These are phyloP conservation scores for Plebejus anna DNA, from an alignment of 2,888 invertebrate species.

Conservation along the genomic window DNA sequence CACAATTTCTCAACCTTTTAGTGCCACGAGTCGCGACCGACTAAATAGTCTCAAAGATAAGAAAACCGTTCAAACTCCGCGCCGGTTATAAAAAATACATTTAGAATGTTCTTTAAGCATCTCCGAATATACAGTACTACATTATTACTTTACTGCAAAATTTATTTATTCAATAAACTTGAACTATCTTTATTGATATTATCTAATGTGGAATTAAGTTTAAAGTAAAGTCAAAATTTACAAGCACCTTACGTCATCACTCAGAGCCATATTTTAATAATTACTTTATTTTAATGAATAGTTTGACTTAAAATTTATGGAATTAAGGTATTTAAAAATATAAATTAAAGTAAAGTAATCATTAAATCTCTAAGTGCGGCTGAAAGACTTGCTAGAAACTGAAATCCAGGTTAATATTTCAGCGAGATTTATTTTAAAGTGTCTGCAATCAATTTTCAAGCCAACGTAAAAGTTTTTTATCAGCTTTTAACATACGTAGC, in stretches of 20 bases:
- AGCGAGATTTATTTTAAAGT: background rate
- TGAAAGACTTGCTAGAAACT: background rate
- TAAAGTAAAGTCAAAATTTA: no score
- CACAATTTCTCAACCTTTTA: constrained; percentile 22
- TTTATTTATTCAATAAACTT: background rate
- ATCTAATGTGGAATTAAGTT: no score
- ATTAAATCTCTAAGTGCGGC: background rate
- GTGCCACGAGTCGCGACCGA: constrained; percentile 17
- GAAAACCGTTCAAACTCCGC: background rate
- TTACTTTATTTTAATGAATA: no score
- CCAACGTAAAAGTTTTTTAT: background rate
- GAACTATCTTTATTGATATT: no score
- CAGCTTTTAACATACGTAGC: constrained; percentile 7
- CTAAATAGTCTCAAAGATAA: constrained; percentile 12
- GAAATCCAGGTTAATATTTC: background rate
- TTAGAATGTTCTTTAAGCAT: background rate
- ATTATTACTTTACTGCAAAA: background rate
- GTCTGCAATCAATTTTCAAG: background rate
- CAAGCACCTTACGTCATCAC: no score
- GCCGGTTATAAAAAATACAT: background rate
- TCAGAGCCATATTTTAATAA: no score
- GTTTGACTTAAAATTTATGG: no score
- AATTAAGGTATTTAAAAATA: no score
- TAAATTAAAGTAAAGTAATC: background rate
- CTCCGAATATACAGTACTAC: background rate